phyloP scores from a whole-genome alignment of 30 jellyfish, hydroid and myxozoan genomes.

The Cassiopea andromeda region DNA sequence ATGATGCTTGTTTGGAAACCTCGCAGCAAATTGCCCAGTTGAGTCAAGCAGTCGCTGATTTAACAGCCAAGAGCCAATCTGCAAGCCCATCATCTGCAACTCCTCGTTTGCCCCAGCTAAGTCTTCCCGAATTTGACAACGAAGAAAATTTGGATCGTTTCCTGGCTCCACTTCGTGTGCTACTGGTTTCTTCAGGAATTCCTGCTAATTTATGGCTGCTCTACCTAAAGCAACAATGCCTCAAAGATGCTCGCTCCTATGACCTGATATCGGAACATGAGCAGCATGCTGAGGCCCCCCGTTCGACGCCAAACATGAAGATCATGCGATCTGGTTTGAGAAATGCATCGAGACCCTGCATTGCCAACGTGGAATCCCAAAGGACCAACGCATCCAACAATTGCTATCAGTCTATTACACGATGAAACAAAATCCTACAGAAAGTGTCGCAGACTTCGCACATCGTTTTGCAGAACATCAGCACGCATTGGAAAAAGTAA shows the following conservation, averaged over 20 bases:
- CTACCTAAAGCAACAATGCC: constrained; percentile 43
- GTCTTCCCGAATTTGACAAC: constrained; percentile 7
- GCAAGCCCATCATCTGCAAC: background rate
- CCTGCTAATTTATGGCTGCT: constrained; percentile 17
- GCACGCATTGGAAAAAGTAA: constrained; percentile 19
- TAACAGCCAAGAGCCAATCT: constrained; percentile 2
- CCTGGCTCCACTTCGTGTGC: constrained; percentile 12
- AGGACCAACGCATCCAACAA: constrained; percentile 16
- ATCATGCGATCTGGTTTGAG: constrained; percentile 3
- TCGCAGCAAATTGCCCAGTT: no score
- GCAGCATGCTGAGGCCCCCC: background rate
- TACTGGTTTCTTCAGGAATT: constrained; percentile 15
- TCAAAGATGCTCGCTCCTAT: constrained; percentile 24
- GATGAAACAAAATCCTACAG: constrained; percentile 11
- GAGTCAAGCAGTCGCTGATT: background rate
- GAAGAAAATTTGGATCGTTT: constrained; percentile 10
- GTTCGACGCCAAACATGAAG: constrained; percentile 1
- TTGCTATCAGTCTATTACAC: constrained; percentile 19
- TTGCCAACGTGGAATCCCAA: constrained; percentile 20
- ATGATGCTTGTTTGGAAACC: no score
- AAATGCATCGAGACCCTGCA: background rate
- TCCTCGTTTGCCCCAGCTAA: constrained; percentile 13
- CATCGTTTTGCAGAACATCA: constrained; percentile 21
- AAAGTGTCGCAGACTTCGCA: constrained; percentile 27
- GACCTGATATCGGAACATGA: constrained; percentile 24